Percentiles rank a stretch among this genome's conserved stretches.
These are phyloP conservation scores for Bathynomus jamesi DNA, from an alignment of 1,140 invertebrate species.

Conservation along the genomic window DNA sequence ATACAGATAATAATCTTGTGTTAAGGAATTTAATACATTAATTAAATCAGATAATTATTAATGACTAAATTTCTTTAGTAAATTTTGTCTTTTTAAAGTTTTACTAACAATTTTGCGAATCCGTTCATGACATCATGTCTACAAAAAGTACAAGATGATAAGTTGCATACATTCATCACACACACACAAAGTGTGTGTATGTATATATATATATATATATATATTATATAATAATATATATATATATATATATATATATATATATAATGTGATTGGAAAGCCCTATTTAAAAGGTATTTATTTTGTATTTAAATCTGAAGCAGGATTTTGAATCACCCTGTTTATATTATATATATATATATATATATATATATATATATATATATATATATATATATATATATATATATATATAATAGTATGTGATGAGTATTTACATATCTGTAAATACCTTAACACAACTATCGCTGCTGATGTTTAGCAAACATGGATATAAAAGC, in stretches of 20 bases:
- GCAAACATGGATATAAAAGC: no score
- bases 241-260: slow-evolving; percentile 9
- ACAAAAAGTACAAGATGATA: no score
- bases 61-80: no score
- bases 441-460: neutral
- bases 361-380: slow-evolving; percentile 11
- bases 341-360: slow-evolving; percentile 8
- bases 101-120: no score
- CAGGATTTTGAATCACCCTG: no score
- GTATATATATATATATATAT: slow-evolving; percentile 7
- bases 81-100: no score
- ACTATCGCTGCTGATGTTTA: neutral
- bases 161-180: neutral
- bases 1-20: no score
- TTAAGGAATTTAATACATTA: no score
- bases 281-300: neutral
- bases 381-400: slow-evolving; percentile 13
- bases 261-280: slow-evolving; percentile 4
- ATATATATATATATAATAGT: neutral
- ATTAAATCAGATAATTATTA: no score
- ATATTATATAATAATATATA: slow-evolving; percentile 1
- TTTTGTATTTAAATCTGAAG: neutral
- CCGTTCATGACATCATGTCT: no score
- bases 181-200: neutral
- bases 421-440: neutral